Percentiles rank a stretch among this genome's conserved stretches.
Evolutionary conservation across 2,888 invertebrate species (phyloP).

Genomic region (Agonopterix alstromeriana): DNA sequence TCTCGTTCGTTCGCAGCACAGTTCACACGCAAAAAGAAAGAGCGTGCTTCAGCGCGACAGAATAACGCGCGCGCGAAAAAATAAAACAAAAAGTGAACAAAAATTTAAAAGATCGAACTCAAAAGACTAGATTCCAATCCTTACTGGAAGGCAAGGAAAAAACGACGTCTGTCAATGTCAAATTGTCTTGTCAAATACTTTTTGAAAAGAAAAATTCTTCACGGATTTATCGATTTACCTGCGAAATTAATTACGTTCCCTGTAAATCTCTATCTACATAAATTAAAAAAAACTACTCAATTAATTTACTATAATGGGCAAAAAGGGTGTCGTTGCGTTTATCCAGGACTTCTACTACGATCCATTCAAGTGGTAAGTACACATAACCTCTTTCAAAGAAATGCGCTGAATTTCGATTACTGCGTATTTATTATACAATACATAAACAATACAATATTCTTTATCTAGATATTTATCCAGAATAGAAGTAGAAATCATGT

Average conservation of each 20-base stretch:
- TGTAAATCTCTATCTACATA: conserved; percentile 7
- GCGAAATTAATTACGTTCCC: conserved; percentile 8
- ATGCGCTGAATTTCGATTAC: neutral
- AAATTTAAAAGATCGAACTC: no score
- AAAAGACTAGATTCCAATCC: no score
- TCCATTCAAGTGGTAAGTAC: conserved; percentile 85
- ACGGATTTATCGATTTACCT: conserved; percentile 20
- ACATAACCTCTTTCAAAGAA: conserved; percentile 35
- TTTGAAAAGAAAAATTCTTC: neutral
- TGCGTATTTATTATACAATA: neutral
- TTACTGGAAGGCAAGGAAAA: no score
- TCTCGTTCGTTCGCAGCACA: no score
- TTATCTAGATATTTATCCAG: no score
- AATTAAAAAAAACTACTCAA: conserved; percentile 10
- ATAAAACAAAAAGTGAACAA: no score
- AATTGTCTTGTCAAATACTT: conserved; percentile 7
- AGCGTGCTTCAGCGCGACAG: no score
- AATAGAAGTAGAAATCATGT: no score
- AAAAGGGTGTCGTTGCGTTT: conserved; percentile 72
- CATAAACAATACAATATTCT: no score
- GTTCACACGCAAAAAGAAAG: no score
- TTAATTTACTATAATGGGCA: conserved; percentile 71
- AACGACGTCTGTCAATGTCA: neutral
- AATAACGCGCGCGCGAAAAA: no score
- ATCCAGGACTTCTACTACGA: conserved; percentile 83